A percentile compares a stretch with the other conserved stretches of the same genome.
These are phyloP conservation scores for Pachyuromys duprasi DNA, from an alignment of 2,797 vertebrate genomes.

Conservation along the genomic window DNA sequence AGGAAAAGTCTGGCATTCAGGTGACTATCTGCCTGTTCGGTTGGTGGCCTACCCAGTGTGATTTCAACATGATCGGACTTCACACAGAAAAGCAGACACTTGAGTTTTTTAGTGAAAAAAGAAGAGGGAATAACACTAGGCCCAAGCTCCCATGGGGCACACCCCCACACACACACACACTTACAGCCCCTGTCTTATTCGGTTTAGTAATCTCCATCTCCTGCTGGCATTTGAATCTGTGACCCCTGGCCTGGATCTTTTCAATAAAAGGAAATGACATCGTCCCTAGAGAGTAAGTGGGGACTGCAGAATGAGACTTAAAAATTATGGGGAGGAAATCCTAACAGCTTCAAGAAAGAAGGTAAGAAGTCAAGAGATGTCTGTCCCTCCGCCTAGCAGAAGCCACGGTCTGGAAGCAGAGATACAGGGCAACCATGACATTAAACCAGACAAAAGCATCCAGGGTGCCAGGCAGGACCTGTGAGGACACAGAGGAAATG, in stretches of 20 bases:
- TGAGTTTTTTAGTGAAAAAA: slow-evolving; percentile 26
- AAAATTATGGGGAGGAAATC: slow-evolving; percentile 34
- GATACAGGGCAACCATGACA: not conserved
- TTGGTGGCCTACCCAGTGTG: not conserved
- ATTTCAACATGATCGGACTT: slow-evolving; percentile 7
- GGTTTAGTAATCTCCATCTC: not conserved
- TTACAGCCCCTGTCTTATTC: not conserved
- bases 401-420: not conserved
- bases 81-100: not conserved
- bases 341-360: not conserved
- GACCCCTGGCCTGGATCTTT: not conserved
- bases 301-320: not conserved
- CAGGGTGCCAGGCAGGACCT: not conserved
- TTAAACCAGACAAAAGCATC: not conserved
- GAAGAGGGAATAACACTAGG: not conserved
- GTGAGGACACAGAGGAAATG: not conserved
- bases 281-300: slow-evolving; percentile 27
- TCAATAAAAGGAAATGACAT: not conserved
- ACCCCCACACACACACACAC: not conserved
- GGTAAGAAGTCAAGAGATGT: slow-evolving; percentile 4
- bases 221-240: not conserved
- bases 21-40: not conserved
- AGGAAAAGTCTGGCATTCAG: not conserved
- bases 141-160: not conserved
- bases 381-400: not conserved